Conservation (phyloP, 2,888 invertebrate genomes). For the Rhagium mordax region DNA sequence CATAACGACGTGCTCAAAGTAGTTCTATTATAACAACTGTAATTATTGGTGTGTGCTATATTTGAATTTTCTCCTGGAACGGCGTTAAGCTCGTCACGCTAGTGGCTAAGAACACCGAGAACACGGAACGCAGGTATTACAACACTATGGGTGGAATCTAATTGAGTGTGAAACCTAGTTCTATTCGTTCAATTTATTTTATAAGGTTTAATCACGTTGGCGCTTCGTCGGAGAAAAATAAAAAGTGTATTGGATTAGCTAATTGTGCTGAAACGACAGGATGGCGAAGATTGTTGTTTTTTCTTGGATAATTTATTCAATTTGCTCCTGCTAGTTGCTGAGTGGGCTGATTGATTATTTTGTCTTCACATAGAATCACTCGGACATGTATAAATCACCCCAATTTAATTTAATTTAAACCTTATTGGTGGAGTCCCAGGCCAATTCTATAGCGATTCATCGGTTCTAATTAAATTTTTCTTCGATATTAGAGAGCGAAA, state of each 20-base stretch:
- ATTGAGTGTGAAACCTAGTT: slow-evolving; percentile 14
- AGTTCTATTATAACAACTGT: neutral
- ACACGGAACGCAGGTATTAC: slow-evolving; percentile 20
- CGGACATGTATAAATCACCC: slow-evolving; percentile 1
- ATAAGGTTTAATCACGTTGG: slow-evolving; percentile 1
- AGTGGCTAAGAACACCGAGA: neutral
- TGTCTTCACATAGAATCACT: neutral
- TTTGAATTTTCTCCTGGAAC: neutral
- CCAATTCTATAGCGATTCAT: neutral
- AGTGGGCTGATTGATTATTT: slow-evolving; percentile 3
- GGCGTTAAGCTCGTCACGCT: slow-evolving; percentile 10
- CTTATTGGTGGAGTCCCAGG: neutral
- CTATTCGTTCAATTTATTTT: neutral
- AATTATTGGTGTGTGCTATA: neutral
- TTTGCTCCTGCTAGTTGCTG: neutral
- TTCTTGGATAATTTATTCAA: slow-evolving; percentile 4
- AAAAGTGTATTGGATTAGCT: neutral
- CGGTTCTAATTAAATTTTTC: slow-evolving; percentile 3
- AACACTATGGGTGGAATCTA: neutral
- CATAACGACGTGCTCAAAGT: neutral
- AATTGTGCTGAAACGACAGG: neutral
- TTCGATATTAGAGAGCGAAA: neutral
- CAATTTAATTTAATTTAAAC: slow-evolving; percentile 20
- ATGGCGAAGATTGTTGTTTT: neutral
- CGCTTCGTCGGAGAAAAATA: neutral